Evolutionary conservation across 1,140 invertebrate genomes (phyloP), one percentile per base, ranked within the genome.

Genomic region (Eupristina koningsbergeri): DNA sequence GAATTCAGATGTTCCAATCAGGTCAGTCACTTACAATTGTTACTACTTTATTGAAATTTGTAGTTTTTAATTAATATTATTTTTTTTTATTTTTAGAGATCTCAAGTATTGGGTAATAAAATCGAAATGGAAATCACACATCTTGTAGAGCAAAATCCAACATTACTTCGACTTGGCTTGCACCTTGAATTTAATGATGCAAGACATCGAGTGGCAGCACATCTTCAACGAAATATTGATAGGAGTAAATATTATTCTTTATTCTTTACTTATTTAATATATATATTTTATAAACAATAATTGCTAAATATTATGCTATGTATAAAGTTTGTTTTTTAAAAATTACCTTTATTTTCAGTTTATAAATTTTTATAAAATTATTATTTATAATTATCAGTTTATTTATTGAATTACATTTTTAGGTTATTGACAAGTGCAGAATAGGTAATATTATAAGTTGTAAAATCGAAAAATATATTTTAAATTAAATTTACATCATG

Each of bases 121-220:
- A 97, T 97, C 86, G 98, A 99, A 94, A 99, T 98, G 97, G 97
- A 98, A 94, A 98, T 99, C 86, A 98, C 97, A 69, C 95, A 97
- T 89, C 93, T 98, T 86, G 95, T 99, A 83, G 97, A 98, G 92
- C 96, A 98, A 90, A 99, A 99, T 93, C 95, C 96, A 31, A 97
- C 96, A 47, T 92, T 99, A 84, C 93, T 99, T 87, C 95, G 97
- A 92, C 95, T 99, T 85, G 98, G 98, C 80, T 94, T 99, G 87
- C 96, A 98, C 93, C 96, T 99, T 88, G 98, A 99, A 94, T 98
- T 98, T 93, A 98, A 98, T 89, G 98, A 98, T 93, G 98, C 98
- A 74, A 95, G 98, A 90, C 97, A 98, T 92, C 94, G 97, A 88
- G 96, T 99, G 88, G 96, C 97, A 86, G 95, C 96, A 87, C 97